These are phyloP conservation scores for Orchestes rusci DNA, from an alignment of 2,888 invertebrate species.

Conservation along the genomic window DNA sequence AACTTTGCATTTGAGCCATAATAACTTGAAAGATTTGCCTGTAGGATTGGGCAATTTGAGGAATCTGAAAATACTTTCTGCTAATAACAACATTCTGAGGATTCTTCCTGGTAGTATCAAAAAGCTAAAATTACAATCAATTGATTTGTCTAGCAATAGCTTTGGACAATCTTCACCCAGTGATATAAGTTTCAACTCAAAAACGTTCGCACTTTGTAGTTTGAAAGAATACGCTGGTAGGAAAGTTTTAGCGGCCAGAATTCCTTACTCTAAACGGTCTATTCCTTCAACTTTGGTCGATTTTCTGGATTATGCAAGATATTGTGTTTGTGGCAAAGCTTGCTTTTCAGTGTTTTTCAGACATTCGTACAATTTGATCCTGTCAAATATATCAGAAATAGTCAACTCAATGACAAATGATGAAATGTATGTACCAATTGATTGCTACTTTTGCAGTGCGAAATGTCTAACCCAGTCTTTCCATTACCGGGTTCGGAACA, in stretches of 20 bases:
- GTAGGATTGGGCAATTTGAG: constrained; percentile 57
- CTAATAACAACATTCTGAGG: constrained; percentile 50
- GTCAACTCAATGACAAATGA: constrained; percentile 40
- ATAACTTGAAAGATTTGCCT: constrained; percentile 54
- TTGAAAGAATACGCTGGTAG: constrained; percentile 52
- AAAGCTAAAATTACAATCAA: constrained; percentile 47
- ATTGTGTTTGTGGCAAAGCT: constrained; percentile 55
- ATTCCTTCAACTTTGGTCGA: constrained; percentile 54
- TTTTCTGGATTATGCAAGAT: constrained; percentile 54
- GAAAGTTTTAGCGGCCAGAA: constrained; percentile 47
- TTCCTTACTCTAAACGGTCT: constrained; percentile 50
- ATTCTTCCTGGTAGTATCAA: constrained; percentile 55
- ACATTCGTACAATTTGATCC: constrained; percentile 41
- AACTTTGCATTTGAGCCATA: constrained; percentile 58
- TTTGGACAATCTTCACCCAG: constrained; percentile 39
- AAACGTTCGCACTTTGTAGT: constrained; percentile 43
- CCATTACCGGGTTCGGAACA: constrained; percentile 29
- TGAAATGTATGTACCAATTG: constrained; percentile 46
- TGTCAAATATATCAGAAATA: constrained; percentile 43
- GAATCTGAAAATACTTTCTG: constrained; percentile 49
- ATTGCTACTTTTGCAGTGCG: constrained; percentile 56
- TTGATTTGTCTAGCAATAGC: constrained; percentile 54
- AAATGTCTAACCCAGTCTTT: constrained; percentile 42
- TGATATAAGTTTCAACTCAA: constrained; percentile 26
- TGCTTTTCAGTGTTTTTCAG: constrained; percentile 37